These are phyloP conservation scores for Narcine bancroftii DNA, from an alignment of 2,113 vertebrate species.

Conservation along the genomic window DNA sequence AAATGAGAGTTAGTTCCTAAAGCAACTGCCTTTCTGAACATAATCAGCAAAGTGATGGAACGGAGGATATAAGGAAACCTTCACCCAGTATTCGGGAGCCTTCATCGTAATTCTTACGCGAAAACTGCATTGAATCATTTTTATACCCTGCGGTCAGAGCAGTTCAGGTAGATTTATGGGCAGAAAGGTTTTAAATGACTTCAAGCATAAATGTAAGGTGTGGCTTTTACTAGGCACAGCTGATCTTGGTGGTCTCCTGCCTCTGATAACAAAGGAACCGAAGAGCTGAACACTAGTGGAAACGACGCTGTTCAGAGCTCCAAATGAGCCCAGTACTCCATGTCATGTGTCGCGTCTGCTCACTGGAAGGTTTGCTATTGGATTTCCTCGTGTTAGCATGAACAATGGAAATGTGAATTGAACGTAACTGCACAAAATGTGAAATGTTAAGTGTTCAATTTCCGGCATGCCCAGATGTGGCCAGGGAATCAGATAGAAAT, in stretches of 20 bases:
- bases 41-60: neutral
- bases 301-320: neutral
- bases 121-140: neutral
- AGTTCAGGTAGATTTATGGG: neutral
- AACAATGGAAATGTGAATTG: neutral
- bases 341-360: neutral
- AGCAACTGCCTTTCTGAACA: neutral
- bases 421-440: neutral
- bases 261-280: neutral
- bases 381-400: neutral
- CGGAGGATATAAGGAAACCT: neutral
- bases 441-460: neutral
- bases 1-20: neutral
- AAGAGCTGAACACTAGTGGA: neutral
- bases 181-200: neutral
- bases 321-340: neutral
- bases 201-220: neutral
- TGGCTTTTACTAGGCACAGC: neutral
- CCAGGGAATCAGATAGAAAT: neutral
- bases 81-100: neutral
- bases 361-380: neutral
- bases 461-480: neutral
- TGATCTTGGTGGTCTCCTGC: neutral
- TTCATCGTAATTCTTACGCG: neutral
- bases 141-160: neutral